A percentile compares a stretch with the other conserved stretches of the same genome.
phyloP scores from a whole-genome alignment of 2,888 invertebrate genomes.

The Hartigia nigra region DNA sequence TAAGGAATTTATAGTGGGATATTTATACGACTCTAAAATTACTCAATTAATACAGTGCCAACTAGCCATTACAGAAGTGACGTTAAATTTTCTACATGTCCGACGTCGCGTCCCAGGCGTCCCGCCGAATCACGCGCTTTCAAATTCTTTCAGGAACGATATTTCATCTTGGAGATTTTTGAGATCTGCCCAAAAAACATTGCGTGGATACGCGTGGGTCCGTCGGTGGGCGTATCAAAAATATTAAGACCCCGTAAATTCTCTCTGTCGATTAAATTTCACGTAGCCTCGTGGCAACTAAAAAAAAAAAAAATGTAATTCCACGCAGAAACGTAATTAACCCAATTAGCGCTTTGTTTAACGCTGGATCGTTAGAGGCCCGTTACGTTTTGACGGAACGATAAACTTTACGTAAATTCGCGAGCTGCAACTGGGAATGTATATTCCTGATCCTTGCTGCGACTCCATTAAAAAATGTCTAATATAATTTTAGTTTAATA shows the following conservation, averaged over 20 bases:
- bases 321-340: neutral
- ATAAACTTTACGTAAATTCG: neutral
- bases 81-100: neutral
- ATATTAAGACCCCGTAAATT: neutral
- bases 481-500: too few species aligned
- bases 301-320: neutral
- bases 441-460: neutral
- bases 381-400: neutral
- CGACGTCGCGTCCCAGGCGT: neutral
- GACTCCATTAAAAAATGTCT: neutral
- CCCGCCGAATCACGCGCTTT: neutral
- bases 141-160: neutral
- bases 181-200: neutral
- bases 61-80: neutral
- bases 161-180: neutral
- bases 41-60: neutral
- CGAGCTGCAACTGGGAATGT: too few species aligned
- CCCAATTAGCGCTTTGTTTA: neutral
- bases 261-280: neutral
- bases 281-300: neutral
- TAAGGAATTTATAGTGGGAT: neutral
- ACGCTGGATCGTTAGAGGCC: neutral
- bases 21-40: neutral
- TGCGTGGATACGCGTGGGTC: neutral
- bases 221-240: too few species aligned